Evolutionary conservation across 1,140 invertebrate species (phyloP), one percentile per base, ranked within the genome.

Genomic region (Bombus consobrinus): DNA sequence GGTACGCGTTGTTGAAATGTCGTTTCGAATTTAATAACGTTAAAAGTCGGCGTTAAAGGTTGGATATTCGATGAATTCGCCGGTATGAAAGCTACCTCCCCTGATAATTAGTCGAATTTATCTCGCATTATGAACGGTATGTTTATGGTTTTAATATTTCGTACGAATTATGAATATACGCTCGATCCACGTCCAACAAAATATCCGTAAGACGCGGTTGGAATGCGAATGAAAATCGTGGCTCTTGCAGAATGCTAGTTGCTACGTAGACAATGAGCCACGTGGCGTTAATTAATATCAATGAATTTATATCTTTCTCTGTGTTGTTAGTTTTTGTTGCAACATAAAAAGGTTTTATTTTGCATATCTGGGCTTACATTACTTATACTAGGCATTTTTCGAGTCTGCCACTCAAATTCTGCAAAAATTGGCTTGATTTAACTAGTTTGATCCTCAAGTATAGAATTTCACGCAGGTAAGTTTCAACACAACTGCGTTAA

Each of bases 11-110:
- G 28, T 8, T 15, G 28, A 22, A 68, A 71, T 32, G 43, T 22
- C 18, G 47, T 59, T 39, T 12, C 34, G 37, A 59, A 78, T 78
- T 83, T 83, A 83, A 78, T 83, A 83, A 79, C 66, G 32, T 72
- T 71, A 84, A 79, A 68, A 72, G 82, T 53, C 5, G 4, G 22
- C n/a, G 12, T 32, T 41, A 12, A 43, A 13, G 5, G 32, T 10
- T 18, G 66, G 32, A 47, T 18, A 80, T 62, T 78, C 22, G 34
- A 57, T 22, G 66, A 34, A n/a, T 64, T 34, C 10, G 1, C 47
- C 18, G 32, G 4, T 39, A 13, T 43, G 34, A 77, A 64, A 32
- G 47, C 64, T 13, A 15, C 25, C 34, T 8, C 13, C 5, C 4
- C 5, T 18, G 25, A 72, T 80, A 79, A 80, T 79, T 79, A 72